These are phyloP conservation scores for Mesocricetus auratus DNA, from an alignment of 2,113 vertebrate species.

Conservation along the genomic window DNA sequence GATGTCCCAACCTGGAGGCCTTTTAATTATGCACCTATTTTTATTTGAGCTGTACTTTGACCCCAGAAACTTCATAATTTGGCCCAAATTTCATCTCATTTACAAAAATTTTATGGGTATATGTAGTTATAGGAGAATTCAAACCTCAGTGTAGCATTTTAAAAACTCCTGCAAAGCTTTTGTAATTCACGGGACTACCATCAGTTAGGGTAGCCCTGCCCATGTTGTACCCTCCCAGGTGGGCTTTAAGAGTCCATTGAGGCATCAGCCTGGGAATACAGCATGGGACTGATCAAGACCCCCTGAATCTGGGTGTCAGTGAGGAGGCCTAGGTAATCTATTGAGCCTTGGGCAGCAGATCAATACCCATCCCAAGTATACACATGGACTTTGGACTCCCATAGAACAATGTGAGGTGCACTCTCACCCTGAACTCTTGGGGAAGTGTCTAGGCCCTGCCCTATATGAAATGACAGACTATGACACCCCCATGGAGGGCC, in stretches of 20 bases:
- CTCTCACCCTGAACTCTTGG: no score
- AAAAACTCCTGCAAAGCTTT: neutral
- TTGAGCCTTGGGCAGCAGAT: no score
- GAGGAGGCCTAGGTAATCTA: no score
- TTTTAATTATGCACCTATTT: neutral
- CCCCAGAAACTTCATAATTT: neutral
- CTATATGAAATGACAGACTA: no score
- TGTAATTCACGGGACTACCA: neutral
- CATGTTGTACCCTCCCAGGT: neutral
- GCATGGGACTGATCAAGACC: no score
- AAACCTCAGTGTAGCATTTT: neutral
- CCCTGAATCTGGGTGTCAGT: no score
- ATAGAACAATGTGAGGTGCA: no score
- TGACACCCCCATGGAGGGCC: no score
- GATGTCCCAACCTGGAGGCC: neutral
- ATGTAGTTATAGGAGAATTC: neutral
- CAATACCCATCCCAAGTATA: no score
- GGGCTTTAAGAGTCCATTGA: neutral
- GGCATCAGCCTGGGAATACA: no score
- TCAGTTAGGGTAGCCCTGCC: neutral
- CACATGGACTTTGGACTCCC: no score
- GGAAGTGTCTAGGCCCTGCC: no score
- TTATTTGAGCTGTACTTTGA: neutral
- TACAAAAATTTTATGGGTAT: neutral
- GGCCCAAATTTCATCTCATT: neutral